These are phyloP conservation scores for Pitangus sulphuratus DNA, from an alignment of 2,797 vertebrate species.

Conservation along the genomic window DNA sequence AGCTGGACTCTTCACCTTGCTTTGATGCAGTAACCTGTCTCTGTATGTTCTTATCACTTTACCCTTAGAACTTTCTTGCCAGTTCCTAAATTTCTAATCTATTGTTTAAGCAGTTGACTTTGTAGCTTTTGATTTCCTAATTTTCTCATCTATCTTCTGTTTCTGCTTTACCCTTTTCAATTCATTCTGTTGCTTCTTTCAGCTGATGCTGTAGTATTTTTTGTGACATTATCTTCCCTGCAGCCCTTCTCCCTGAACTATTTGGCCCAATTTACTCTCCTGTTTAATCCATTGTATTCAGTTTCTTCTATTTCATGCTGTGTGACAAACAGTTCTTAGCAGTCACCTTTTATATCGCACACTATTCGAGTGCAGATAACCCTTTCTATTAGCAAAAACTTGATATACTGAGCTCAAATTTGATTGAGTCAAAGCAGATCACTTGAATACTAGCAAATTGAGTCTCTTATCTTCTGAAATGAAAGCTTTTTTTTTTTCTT, in stretches of 20 bases:
- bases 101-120: not conserved
- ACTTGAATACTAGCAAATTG: not conserved
- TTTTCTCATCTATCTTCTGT: not conserved
- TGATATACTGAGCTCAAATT: not conserved
- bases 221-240: not conserved
- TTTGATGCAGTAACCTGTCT: not conserved
- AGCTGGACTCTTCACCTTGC: not conserved
- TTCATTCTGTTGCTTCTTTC: not conserved
- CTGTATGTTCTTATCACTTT: not conserved
- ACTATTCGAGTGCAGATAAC: not conserved
- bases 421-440: not conserved
- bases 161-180: not conserved
- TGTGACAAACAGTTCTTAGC: conserved; percentile 12
- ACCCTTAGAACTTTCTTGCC: not conserved
- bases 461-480: not conserved
- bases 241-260: not conserved
- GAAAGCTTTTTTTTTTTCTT: not conserved
- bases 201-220: not conserved
- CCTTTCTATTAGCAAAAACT: not conserved
- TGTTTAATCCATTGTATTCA: not conserved
- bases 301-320: not conserved
- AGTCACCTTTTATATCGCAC: not conserved
- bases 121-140: not conserved
- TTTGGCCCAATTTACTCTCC: not conserved
- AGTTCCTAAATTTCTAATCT: conserved; percentile 1